Evolutionary conservation across 2,113 vertebrate species (phyloP), one percentile per base, ranked within the genome.

Genomic region (Cololabis saira): DNA sequence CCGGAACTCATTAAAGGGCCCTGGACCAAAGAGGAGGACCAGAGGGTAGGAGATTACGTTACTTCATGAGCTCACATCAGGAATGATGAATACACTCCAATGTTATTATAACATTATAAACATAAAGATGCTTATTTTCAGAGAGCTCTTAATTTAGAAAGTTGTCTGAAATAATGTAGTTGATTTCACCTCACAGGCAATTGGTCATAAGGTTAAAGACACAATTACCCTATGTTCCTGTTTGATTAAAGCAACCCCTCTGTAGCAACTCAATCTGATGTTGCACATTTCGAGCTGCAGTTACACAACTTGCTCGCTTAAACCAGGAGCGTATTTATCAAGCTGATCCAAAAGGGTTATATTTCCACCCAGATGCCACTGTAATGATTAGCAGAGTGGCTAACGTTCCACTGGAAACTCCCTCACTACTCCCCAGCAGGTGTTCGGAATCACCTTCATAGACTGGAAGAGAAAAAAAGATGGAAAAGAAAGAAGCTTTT

Each of bases 21-120:
- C 0, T 99, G 98, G 97, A 99, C 98, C 80, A 99, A 99, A 92
- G 98, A 99, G 88, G 98, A 99, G 82, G 98, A 99, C 91, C 98
- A 99, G 87, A 93, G 96, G 94, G 98, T 98, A 94, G 93, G 92
- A 76, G 79, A 12, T 59, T 12, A 45, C 10, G 17, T 8, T 37
- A 27, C 3, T 47, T 61, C 18, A 37, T 16, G 7, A 27, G 14
- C 15, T 40, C 1, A 16, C 30, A 21, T 47, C 9, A 12, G 17
- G 22, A 30, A 14, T 14, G 10, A 11, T 56, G 8, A 57, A 66
- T 47, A 47, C 44, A 48, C 18, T 40, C 9, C 16, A 58, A 22
- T n/a, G 50, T 24, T 19, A 41, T 21, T 41, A 24, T 22, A 41
- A 22, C 47, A 37, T 2, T 18, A 14, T n/a, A 56, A 48, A n/a